phyloP scores from a whole-genome alignment of 2,797 vertebrate genomes.

The Chaetodon trifasciatus region DNA sequence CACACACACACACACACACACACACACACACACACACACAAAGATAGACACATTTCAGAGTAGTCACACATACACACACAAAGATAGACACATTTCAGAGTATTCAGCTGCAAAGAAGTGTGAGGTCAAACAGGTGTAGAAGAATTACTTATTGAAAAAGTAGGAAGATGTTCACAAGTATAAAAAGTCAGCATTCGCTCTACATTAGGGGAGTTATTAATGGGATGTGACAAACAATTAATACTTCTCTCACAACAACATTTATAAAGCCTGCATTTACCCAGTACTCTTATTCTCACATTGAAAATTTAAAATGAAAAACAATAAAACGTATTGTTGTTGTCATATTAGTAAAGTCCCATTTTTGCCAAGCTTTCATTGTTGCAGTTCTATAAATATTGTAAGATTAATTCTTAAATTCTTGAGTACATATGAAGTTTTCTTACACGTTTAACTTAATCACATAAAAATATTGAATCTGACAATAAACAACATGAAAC shows the following conservation, averaged over 20 bases:
- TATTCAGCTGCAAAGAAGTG: slow-evolving; percentile 13
- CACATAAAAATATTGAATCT: too few relatives aligned
- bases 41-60: neutral
- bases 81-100: neutral
- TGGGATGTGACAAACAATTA: neutral
- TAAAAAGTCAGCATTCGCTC: neutral
- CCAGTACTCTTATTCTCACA: neutral
- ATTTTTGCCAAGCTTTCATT: neutral
- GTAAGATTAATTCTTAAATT: neutral
- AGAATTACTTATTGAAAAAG: neutral
- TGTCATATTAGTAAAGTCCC: too few relatives aligned
- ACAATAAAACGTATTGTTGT: neutral
- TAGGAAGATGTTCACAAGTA: neutral
- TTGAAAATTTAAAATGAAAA: neutral
- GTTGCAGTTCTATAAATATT: neutral
- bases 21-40: slow-evolving; percentile 3
- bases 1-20: neutral
- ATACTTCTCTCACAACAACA: neutral
- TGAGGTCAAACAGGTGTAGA: slow-evolving; percentile 37
- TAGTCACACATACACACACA: slow-evolving; percentile 3
- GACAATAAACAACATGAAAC: neutral
- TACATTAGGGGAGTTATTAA: neutral
- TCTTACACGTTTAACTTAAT: neutral
- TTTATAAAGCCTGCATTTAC: neutral
- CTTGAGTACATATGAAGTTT: neutral